These are phyloP conservation scores for Patiria miniata DNA, from an alignment of 35 echinoderm and acorn worm species.

Conservation along the genomic window DNA sequence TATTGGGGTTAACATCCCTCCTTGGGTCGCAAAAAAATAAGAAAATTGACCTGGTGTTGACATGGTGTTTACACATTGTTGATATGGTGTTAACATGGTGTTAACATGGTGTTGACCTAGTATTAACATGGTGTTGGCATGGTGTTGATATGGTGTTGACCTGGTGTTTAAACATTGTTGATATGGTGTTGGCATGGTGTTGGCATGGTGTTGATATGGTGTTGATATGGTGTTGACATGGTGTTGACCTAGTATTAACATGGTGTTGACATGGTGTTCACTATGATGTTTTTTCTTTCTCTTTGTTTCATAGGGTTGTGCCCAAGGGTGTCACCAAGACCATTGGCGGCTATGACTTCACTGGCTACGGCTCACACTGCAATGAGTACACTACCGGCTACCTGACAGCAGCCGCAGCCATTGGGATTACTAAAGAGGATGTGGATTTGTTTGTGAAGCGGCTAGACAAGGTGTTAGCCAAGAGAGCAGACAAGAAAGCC, in stretches of 20 bases:
- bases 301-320: conserved; percentile 74
- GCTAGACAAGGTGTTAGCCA: conserved; percentile 80
- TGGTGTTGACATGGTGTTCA: not conserved
- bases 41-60: not conserved
- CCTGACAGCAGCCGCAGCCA: conserved; percentile 87
- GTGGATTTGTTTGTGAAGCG: conserved; percentile 87
- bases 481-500: conserved; percentile 49
- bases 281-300: not conserved
- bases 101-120: no score
- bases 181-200: conserved; percentile 82
- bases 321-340: conserved; percentile 70
- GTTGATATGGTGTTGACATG: no score
- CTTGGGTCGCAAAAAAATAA: no score
- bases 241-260: no score
- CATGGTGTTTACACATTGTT: no score
- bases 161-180: no score
- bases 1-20: no score
- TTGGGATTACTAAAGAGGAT: conserved; percentile 91
- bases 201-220: no score
- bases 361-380: conserved; percentile 74
- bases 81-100: no score
- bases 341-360: conserved; percentile 67
- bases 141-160: no score
- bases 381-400: conserved; percentile 86
- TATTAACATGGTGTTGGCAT: no score